Evolutionary conservation across 2,113 vertebrate species (phyloP).

Genomic region (Crypturellus undulatus): DNA sequence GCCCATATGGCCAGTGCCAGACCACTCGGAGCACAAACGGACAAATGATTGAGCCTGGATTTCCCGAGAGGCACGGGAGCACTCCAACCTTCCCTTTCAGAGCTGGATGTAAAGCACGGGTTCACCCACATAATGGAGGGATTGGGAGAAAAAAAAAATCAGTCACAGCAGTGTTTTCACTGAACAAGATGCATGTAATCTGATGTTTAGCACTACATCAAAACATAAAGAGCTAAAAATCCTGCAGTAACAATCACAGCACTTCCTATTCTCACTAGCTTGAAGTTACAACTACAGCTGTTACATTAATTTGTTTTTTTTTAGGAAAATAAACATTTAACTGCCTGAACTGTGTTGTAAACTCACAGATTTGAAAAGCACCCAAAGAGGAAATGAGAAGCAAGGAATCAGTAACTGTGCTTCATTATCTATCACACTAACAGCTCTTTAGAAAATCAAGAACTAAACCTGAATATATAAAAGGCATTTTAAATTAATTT

Average conservation of each 20-base stretch:
- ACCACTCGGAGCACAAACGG: background rate
- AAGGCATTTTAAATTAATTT: background rate
- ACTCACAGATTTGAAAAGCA: background rate
- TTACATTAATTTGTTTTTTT: background rate
- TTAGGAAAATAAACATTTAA: background rate
- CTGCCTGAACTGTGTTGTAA: background rate
- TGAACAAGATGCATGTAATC: rapidly evolving
- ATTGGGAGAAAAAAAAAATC: background rate
- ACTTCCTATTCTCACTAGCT: background rate
- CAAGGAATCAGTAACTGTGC: background rate
- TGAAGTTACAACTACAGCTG: background rate
- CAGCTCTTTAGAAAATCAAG: background rate
- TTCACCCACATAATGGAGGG: background rate
- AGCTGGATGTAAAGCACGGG: background rate
- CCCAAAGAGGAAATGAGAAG: background rate
- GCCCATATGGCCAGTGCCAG: rapidly evolving
- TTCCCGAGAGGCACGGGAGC: rapidly evolving
- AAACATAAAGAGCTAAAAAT: background rate
- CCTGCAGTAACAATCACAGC: background rate
- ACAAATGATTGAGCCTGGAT: rapidly evolving
- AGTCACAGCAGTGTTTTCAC: background rate
- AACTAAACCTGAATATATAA: background rate
- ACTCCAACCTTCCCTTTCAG: background rate
- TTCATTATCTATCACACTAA: background rate
- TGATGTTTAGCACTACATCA: rapidly evolving